Evolutionary conservation across 2,113 vertebrate genomes (phyloP), one percentile per base, ranked within the genome.

Genomic region (Talpa occidentalis): DNA sequence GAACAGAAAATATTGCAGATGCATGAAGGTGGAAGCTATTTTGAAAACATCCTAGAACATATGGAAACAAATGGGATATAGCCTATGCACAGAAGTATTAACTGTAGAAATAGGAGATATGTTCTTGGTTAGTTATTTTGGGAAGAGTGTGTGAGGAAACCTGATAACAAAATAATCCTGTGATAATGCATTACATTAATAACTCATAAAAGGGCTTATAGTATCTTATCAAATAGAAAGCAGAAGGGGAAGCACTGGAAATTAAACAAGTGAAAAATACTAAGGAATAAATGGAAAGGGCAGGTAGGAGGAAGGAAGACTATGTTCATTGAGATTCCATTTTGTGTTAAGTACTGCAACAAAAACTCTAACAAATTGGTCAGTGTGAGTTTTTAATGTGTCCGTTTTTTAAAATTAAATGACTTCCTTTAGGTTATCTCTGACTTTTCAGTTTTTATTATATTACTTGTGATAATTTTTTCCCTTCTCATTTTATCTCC

Each of bases 391-490:
- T 32, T 92, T 76, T 56, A 62, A 74, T 28, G 24, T 16, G 66
- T 64, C 47, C 30, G 6, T 69, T 87, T 66, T 87, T 30, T 42
- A 91, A 92, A 94, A 77, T 6, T 21, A 28, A 88, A 66, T 28
- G 22, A 47, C 19, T 90, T 82, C 21, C 8, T 69, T 78, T 5
- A 47, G 16, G 21, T 79, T 78, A 42, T 42, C 28, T 87, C 40
- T 62, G 24, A 76, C 84, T 76, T 92, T 95, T 92, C 11, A 56
- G 16, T 72, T 30, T 72, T 93, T 54, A 84, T 74, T 82, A 40
- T 93, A 80, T 95, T 14, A 78, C 30, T 90, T 90, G 81, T 47
- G 15, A 64, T 40, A 86, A 49, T 94, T 94, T 88, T 78, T n/a
- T 77, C 60, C 4, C 17, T 95, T 0, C 2, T 15, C 44, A 40